Percentiles rank a stretch among this genome's conserved stretches.
phyloP scores from a whole-genome alignment of 1,140 invertebrate genomes.

The Drosophila bifasciata region DNA sequence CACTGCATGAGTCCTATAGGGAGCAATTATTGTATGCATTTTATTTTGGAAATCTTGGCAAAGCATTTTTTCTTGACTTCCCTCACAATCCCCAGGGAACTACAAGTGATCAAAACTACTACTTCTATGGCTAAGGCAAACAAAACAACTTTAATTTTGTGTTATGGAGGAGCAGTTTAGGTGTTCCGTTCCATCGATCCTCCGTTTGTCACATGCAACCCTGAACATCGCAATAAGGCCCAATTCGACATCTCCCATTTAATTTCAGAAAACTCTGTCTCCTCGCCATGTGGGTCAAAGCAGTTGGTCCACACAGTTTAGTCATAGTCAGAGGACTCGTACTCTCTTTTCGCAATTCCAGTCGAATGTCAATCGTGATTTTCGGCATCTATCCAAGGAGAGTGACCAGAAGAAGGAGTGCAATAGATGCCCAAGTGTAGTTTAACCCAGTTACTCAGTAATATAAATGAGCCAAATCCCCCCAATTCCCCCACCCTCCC shows the following conservation, averaged over 20 bases:
- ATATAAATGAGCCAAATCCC: conserved; percentile 53
- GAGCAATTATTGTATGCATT: too few relatives aligned
- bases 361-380: conserved; percentile 45
- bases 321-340: conserved; percentile 14
- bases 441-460: conserved; percentile 70
- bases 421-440: conserved; percentile 24
- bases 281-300: conserved; percentile 27
- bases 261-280: conserved; percentile 12
- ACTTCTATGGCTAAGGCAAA: not conserved
- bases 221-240: not conserved
- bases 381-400: conserved; percentile 2
- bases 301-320: conserved; percentile 6
- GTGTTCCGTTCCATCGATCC: not conserved
- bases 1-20: too few relatives aligned
- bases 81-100: too few relatives aligned
- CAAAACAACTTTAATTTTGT: not conserved
- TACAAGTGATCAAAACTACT: too few relatives aligned
- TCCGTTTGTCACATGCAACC: not conserved
- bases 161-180: too few relatives aligned
- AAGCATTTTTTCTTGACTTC: too few relatives aligned
- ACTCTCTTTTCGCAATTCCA: conserved; percentile 11
- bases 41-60: too few relatives aligned
- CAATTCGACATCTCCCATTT: conserved; percentile 7
- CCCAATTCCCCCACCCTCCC: conserved; percentile 7
- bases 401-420: conserved; percentile 14